Base-by-base conservation (phyloP, 1,140 invertebrate species). In the Odontomachus brunneus region DNA sequence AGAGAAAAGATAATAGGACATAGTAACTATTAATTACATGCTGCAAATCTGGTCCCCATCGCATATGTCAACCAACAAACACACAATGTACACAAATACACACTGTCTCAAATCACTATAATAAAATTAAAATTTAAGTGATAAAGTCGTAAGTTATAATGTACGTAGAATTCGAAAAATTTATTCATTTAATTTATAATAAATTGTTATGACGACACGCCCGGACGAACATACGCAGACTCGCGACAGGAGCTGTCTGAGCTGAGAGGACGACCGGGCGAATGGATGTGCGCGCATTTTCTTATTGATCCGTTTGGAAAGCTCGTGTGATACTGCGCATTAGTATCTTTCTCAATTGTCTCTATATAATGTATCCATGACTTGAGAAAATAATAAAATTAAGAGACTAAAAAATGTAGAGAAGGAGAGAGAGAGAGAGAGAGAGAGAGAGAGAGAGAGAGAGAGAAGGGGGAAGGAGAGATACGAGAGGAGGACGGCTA, bases 31-130 rank as follows among this genome's bases (percentile, higher is more conserved):
- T 84, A 94, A 94, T 94, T 87, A 95, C 94, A 95, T 7, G 94
- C 92, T 59, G 94, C 94, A 19, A 94, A 94, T 90, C 94, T 91
- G 3, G 94, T 95, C 38, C 94, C 94, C 94, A 95, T 95, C 59
- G 67, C 90, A 66, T 65, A 44, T 33, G 53, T n/a, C 1, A 48
- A 51, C 14, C 26, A 53, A 33, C 1, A 11, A 26, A 38, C n/a
- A 19, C 65, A 59, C 51, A 1, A 4, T 51, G 1, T 69, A 51
- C 3, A 69, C 44, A 51, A 51, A 3, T 51, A n/a, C 26, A 22
- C 33, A 19, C n/a, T 17, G 1, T 22, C 48, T 75, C 19, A 9
- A 11, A 29, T 82, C 59, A 17, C 33, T 19, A 59, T 17, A 14
- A 12, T 63, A 44, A 17, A n/a, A 26, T 14, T 65, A 1, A 9